Conservation (phyloP, 2,797 vertebrate genomes). For the Gadopsis bispinosus region DNA sequence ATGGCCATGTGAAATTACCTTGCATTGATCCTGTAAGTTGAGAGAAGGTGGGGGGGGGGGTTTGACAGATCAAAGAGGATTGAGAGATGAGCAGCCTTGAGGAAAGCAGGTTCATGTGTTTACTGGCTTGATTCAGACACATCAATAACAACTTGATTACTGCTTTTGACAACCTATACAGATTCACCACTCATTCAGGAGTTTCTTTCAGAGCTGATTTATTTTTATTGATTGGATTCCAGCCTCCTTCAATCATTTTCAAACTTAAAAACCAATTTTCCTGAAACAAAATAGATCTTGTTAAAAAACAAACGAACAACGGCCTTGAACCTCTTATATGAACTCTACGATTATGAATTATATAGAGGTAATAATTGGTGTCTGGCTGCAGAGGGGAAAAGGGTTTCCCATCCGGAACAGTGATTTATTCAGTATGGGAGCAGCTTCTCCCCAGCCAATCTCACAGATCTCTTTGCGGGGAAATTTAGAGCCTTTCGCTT, state of each 20-base stretch:
- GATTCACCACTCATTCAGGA: not conserved
- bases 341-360: constrained; percentile 32
- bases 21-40: constrained; percentile 76
- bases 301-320: not conserved
- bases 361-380: constrained; percentile 55
- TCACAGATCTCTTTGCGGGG: constrained; percentile 69
- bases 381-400: constrained; percentile 39
- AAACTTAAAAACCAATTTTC: not conserved
- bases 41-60: constrained; percentile 37
- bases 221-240: not conserved
- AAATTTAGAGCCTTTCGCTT: constrained; percentile 67
- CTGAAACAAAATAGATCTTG: constrained; percentile 9
- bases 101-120: constrained; percentile 48
- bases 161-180: constrained; percentile 39
- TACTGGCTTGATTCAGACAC: constrained; percentile 55
- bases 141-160: constrained; percentile 58
- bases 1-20: constrained; percentile 76
- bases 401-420: constrained; percentile 21
- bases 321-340: not conserved
- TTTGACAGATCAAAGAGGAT: constrained; percentile 44
- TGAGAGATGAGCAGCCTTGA: constrained; percentile 33
- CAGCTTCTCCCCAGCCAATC: constrained; percentile 67
- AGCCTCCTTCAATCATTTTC: not conserved
- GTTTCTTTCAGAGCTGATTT: not conserved
- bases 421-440: constrained; percentile 73